Evolutionary conservation across 2,113 vertebrate species (phyloP), one percentile per base, ranked within the genome.

Genomic region (Polypterus senegalus): DNA sequence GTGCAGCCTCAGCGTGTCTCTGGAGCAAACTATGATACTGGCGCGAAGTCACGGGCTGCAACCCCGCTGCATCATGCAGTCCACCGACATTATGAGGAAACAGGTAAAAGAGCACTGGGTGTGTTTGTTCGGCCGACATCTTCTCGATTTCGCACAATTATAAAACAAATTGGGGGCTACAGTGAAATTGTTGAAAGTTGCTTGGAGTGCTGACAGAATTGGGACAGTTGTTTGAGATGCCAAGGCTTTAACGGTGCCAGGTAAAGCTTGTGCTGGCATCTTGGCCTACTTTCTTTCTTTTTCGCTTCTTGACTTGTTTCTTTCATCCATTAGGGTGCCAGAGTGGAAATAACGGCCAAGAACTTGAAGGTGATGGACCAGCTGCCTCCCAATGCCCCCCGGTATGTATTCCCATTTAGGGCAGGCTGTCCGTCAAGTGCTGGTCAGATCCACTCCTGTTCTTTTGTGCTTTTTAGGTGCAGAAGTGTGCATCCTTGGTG

Each of bases 61-160:
- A 65, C 96, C 95, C 4, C 94, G 90, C 66, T 98, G 94, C 47
- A 87, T 95, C 77, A 99, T 99, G 95, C 95, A 97, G 72, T 92
- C 96, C 9, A 91, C 92, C 62, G 96, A 99, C 76, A 93, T 99
- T 67, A 97, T 99, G 94, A 81, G 96, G 6, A 99, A 99, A 81
- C 96, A 99, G 81, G 96, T 98, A 49, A 64, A 77, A 59, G 0
- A 3, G 1, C 11, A 49, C 47, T 6, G n/a, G 9, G 27, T 11
- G 9, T 45, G 0, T 0, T 8, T 9, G 48, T n/a, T 71, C 60
- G 48, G 62, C 64, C 48, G 45, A 62, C 63, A 2, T 27, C 27
- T 27, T 27, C 27, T 27, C 27, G 27, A 27, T 27, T 27, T 27
- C 2, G 27, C 27, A 27, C 27, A 27, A 27, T 27, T 27, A 27